A percentile compares a stretch with the other conserved stretches of the same genome.
These are phyloP conservation scores for Copidosoma floridanum DNA, from an alignment of 1,140 invertebrate genomes.

Conservation along the genomic window DNA sequence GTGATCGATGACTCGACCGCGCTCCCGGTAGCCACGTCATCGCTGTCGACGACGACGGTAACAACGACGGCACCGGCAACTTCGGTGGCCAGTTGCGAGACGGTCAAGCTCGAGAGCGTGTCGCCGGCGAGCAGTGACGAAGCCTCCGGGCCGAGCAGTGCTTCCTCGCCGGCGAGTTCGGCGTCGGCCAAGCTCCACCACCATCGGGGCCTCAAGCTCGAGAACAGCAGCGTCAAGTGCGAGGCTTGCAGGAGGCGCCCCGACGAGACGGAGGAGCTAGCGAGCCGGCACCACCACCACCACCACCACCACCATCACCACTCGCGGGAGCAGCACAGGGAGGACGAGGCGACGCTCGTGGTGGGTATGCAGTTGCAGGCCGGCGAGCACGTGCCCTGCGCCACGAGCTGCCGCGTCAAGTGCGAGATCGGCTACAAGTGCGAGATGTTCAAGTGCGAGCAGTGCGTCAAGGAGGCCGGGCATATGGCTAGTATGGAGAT, in stretches of 20 bases:
- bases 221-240: slow-evolving; percentile 55
- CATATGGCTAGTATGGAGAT: slow-evolving; percentile 50
- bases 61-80: not conserved
- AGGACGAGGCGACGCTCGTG: too few relatives aligned
- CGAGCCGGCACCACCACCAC: not conserved
- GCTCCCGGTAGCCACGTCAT: not conserved
- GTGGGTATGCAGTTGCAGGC: slow-evolving; percentile 26
- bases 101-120: slow-evolving; percentile 49
- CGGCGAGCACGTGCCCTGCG: slow-evolving; percentile 8
- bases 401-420: slow-evolving; percentile 49
- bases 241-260: slow-evolving; percentile 45
- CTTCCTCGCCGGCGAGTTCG: not conserved
- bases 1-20: not conserved
- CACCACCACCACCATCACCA: slow-evolving; percentile 29
- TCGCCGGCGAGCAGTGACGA: slow-evolving; percentile 34
- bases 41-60: not conserved
- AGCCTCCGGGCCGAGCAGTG: not conserved
- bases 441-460: slow-evolving; percentile 52
- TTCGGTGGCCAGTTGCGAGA: slow-evolving; percentile 10
- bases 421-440: slow-evolving; percentile 52
- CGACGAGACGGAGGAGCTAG: not conserved
- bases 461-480: slow-evolving; percentile 47
- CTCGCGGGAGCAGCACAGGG: slow-evolving; percentile 34
- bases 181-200: not conserved
- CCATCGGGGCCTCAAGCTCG: slow-evolving; percentile 45